Evolutionary conservation across 2,113 vertebrate genomes (phyloP), one percentile per base, ranked within the genome.

Genomic region (Notothenia rossii): DNA sequence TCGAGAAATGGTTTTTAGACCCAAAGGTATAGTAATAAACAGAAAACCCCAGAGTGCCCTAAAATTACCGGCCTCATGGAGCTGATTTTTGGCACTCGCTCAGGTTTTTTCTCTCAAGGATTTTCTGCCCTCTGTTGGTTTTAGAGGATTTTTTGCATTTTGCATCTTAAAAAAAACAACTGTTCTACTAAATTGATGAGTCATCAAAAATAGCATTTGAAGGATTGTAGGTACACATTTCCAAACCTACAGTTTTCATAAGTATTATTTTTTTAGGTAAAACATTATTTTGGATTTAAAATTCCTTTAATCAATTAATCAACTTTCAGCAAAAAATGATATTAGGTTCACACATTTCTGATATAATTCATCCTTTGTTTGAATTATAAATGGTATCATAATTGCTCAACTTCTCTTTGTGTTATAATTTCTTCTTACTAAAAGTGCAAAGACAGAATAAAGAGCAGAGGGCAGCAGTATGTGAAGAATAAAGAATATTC

Each of bases 121-220:
- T 71, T 72, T 85, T 92, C 82, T 84, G 90, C 90, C 91, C 91
- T 64, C 90, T 94, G 86, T 64, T 92, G 92, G 82, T 46, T 4
- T 7, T 51, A 86, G 66, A 75, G 40, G 17, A 51, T 3, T 5
- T 12, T 10, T 22, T 7, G 10, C 3, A 15, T 18, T 36, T 60
- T 10, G 36, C 36, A 40, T 40, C 36, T 40, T 40, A 7, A 7
- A 40, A 40, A 40, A 40, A 40, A 8, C 36, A 40, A 40, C 5
- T 40, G 36, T 40, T 40, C 36, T 40, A 40, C 36, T 40, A 40
- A 8, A 40, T 7, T 7, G 7, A 7, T 1, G 5, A 40, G 10
- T 40, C n/a, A 3, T 14, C 4, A 25, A 12, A 0, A 7, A 7
- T 3, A 8, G 10, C 5, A 13, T 50, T 29, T 18, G 0, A 66